Evolutionary conservation across 2,888 invertebrate genomes (phyloP).

Genomic region (Automeris io): DNA sequence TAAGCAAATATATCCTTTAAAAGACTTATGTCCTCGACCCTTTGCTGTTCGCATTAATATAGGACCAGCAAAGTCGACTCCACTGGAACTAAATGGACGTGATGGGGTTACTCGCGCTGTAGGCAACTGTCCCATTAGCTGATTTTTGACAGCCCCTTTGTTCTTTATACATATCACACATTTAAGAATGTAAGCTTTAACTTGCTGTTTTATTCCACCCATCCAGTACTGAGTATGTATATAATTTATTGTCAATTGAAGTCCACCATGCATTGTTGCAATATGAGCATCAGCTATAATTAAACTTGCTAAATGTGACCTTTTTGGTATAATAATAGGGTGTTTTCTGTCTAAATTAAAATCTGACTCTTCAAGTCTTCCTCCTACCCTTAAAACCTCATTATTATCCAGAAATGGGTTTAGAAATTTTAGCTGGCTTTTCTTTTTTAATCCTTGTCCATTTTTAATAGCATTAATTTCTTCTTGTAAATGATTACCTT

Average conservation of each 20-base stretch:
- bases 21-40: constrained; percentile 14
- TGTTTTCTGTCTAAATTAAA: constrained; percentile 12
- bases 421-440: neutral
- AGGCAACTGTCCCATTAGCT: constrained; percentile 18
- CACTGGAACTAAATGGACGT: constrained; percentile 13
- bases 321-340: constrained; percentile 12
- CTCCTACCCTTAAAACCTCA: constrained; percentile 9
- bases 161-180: constrained; percentile 15
- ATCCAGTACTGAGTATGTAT: constrained; percentile 18
- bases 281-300: constrained; percentile 17
- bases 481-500: neutral
- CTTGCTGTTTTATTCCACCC: constrained; percentile 8
- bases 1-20: too few relatives aligned
- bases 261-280: constrained; percentile 18
- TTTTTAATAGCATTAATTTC: neutral
- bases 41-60: constrained; percentile 11
- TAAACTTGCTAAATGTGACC: constrained; percentile 11
- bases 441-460: too few relatives aligned
- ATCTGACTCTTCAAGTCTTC: constrained; percentile 7
- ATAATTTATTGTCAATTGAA: constrained; percentile 14
- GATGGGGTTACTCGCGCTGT: constrained; percentile 11
- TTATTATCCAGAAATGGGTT: constrained; percentile 5
- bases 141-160: constrained; percentile 1
- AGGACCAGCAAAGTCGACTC: constrained; percentile 19
- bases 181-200: constrained; percentile 8